A percentile compares a stretch with the other conserved stretches of the same genome.
Evolutionary conservation across 2,888 invertebrate genomes (phyloP).

Genomic region (Coelopa pilipes): DNA sequence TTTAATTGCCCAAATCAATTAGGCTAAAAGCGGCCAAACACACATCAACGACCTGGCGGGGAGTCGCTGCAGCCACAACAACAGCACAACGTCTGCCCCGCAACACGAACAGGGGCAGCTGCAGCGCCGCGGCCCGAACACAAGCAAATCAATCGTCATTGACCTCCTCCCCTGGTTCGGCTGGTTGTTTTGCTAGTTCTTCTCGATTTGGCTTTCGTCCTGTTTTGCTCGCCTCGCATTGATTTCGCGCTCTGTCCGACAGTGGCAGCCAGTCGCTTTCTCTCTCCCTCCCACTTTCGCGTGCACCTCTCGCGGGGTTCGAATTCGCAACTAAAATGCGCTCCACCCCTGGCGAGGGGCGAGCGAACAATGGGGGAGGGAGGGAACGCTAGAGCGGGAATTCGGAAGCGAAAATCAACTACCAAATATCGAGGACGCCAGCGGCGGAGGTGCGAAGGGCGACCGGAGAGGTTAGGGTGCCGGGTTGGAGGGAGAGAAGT

Average conservation of each 20-base stretch:
- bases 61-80: not conserved
- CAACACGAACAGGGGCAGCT: not conserved
- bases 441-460: no score
- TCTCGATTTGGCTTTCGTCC: not conserved
- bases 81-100: no score
- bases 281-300: not conserved
- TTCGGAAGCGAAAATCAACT: no score
- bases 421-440: no score
- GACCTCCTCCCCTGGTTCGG: constrained; percentile 2
- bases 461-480: no score
- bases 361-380: no score
- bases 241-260: not conserved
- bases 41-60: not conserved
- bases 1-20: constrained; percentile 12
- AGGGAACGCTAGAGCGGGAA: no score
- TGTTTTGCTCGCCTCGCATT: not conserved
- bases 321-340: not conserved
- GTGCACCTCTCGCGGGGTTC: not conserved
- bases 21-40: not conserved
- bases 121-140: not conserved
- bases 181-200: not conserved
- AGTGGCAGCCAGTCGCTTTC: not conserved
- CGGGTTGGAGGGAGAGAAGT: no score
- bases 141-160: constrained; percentile 13
- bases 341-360: no score